Base-by-base conservation (phyloP, 1,140 invertebrate genomes). In the Sycophila sp. region DNA sequence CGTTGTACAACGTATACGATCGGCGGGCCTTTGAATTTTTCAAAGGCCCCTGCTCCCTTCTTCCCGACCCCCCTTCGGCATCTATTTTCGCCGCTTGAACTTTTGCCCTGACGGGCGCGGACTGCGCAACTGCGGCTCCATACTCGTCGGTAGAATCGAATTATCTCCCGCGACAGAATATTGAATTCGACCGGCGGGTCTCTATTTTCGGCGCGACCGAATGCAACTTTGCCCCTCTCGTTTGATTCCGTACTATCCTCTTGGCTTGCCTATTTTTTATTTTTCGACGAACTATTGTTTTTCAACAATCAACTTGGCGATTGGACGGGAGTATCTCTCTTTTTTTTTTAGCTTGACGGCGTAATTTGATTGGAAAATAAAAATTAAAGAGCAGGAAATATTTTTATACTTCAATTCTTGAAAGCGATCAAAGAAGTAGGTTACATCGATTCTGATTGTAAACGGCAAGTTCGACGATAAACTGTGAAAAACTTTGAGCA, bases 1-100 rank as follows among this genome's bases (percentile, higher is more conserved):
- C 10, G 32, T 38, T 22, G 5, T 45, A 51, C 32, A 32, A 63
- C 17, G 32, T 19, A n/a, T 38, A 32, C 42, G 34, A 36, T 49
- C 32, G 45, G 13, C 59, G 28, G n/a, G 72, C 42, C 55, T 10
- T 17, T 76, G 73, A 76, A 77, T 77, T 72, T 75, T 78, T 78
- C 15, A 68, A 68, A 64, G 72, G 28, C 66, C 64, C 60, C 71
- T n/a, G n/a, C n/a, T n/a, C n/a, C n/a, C n/a, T n/a, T n/a, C n/a
- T n/a, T n/a, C n/a, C n/a, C n/a, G n/a, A n/a, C n/a, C n/a, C n/a
- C n/a, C n/a, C n/a, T n/a, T n/a, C n/a, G n/a, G n/a, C n/a, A 49
- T 73, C 77, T 78, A 80, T 80, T 80, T 74, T 79, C 53, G 67
- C 64, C 26, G 63, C 66, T 75, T 79, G 77, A 80, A 79, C 78